These are phyloP conservation scores for Drosophila falleni DNA, from an alignment of 2,888 invertebrate species.

Conservation along the genomic window DNA sequence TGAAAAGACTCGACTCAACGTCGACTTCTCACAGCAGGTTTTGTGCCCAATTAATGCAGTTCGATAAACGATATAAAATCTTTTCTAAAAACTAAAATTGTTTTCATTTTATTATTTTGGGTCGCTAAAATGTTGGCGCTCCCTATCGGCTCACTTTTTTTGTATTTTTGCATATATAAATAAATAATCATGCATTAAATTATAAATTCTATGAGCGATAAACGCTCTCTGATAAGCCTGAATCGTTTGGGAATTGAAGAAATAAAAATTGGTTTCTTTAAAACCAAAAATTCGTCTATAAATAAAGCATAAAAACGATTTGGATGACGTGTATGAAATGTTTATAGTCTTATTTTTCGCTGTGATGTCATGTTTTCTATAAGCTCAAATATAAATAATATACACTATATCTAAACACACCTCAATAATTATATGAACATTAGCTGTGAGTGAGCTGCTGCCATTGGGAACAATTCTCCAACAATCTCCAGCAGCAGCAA, in stretches of 20 bases:
- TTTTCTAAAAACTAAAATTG: constrained; percentile 21
- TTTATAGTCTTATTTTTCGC: constrained; percentile 23
- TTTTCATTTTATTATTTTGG: constrained; percentile 27
- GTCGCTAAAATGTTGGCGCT: constrained; percentile 53
- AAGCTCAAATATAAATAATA: constrained; percentile 8
- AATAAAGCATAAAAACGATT: constrained; percentile 35
- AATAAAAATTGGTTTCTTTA: constrained; percentile 22
- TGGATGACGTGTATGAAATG: constrained; percentile 43
- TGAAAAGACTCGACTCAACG: constrained; percentile 12
- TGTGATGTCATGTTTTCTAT: constrained; percentile 45
- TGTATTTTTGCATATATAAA: constrained; percentile 64
- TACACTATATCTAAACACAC: constrained; percentile 39
- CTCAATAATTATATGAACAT: constrained; percentile 55
- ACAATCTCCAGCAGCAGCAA: constrained; percentile 28
- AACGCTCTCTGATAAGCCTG: constrained; percentile 51
- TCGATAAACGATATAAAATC: constrained; percentile 41
- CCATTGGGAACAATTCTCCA: constrained; percentile 41
- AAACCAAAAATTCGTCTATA: constrained; percentile 41
- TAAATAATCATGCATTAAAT: constrained; percentile 48
- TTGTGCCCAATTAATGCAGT: constrained; percentile 72
- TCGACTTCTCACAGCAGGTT: constrained; percentile 62
- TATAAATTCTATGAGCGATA: constrained; percentile 62
- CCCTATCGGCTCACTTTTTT: constrained; percentile 51
- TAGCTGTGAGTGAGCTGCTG: constrained; percentile 34
- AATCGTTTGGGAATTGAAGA: constrained; percentile 5